Evolutionary conservation across 2,888 invertebrate species (phyloP).

Genomic region (Aspidiotus destructor): DNA sequence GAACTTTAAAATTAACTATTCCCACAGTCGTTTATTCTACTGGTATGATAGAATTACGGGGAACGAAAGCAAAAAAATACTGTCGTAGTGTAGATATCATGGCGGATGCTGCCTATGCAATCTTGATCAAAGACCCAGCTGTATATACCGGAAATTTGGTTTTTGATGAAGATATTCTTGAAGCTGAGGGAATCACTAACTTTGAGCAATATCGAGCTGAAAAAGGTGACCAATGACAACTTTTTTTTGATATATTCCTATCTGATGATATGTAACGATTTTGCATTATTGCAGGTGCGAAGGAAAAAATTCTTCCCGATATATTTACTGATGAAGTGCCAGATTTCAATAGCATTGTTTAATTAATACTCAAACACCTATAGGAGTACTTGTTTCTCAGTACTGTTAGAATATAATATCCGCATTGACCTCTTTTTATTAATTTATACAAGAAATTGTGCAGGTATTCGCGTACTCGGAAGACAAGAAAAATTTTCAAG

Average conservation of each 20-base stretch:
- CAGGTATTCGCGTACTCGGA: no score
- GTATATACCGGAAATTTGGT: conserved; percentile 72
- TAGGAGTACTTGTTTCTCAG: no score
- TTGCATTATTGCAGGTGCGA: background rate
- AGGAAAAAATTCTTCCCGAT: background rate
- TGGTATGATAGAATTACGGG: conserved; percentile 75
- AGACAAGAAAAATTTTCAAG: no score
- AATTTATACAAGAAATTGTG: no score
- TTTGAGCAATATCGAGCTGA: conserved; percentile 72
- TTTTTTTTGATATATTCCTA: background rate
- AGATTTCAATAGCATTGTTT: background rate
- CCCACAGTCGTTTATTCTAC: conserved; percentile 42
- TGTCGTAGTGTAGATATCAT: conserved; percentile 76
- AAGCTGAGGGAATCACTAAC: conserved; percentile 67
- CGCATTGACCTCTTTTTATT: no score
- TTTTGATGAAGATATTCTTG: conserved; percentile 81
- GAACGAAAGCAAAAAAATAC: conserved; percentile 51
- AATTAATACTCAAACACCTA: no score
- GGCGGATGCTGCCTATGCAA: conserved; percentile 78
- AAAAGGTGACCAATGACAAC: conserved; percentile 51
- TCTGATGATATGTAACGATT: background rate
- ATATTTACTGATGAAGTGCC: conserved; percentile 2
- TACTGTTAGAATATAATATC: no score
- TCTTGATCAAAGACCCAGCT: conserved; percentile 68
- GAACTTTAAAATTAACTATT: background rate